Conservation (phyloP, 1,140 invertebrate genomes). For the Cataglyphis hispanica region DNA sequence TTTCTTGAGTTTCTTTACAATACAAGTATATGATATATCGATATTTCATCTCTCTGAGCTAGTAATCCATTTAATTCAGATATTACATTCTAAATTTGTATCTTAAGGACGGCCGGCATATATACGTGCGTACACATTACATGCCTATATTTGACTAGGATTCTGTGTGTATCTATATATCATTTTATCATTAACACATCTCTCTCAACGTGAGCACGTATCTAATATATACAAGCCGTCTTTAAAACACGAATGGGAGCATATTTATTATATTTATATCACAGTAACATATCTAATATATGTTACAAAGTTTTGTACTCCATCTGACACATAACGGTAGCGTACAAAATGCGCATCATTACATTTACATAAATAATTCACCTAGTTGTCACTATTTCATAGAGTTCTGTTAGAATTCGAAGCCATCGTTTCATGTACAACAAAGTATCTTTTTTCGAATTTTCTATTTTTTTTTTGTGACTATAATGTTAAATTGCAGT, state of each 20-base stretch:
- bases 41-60: neutral
- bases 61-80: constrained; percentile 2
- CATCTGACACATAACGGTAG: constrained; percentile 25
- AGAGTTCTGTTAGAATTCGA: neutral
- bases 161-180: neutral
- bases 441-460: constrained; percentile 13
- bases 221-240: constrained; percentile 9
- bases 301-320: constrained; percentile 56
- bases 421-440: constrained; percentile 4
- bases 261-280: constrained; percentile 46
- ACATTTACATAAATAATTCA: constrained; percentile 27
- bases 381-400: neutral
- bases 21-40: neutral
- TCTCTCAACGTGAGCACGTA: too few relatives aligned
- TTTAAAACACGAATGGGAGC: constrained; percentile 3
- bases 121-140: neutral
- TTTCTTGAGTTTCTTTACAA: constrained; percentile 4
- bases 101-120: neutral
- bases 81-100: constrained; percentile 26
- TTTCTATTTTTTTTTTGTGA: neutral
- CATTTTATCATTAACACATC: neutral
- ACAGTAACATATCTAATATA: constrained; percentile 65
- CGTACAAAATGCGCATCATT: constrained; percentile 61
- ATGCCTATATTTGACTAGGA: constrained; percentile 37
- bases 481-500: neutral